Evolutionary conservation across 2,797 vertebrate species (phyloP).

Genomic region (Podargus strigoides): DNA sequence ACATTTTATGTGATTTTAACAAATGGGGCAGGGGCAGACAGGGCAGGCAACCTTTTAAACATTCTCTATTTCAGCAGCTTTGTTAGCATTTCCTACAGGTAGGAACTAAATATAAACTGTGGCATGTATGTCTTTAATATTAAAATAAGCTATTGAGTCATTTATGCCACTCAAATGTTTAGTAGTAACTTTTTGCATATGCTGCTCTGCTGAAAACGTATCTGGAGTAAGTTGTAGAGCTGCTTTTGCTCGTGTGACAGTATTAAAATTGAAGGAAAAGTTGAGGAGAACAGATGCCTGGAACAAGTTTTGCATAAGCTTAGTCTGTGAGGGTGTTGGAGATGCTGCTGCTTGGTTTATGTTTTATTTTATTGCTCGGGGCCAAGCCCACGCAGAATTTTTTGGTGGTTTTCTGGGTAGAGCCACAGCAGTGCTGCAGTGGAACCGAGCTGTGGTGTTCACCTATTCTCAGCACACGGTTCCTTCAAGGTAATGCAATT

Average conservation of each 20-base stretch:
- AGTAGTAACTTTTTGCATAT: conserved; percentile 24
- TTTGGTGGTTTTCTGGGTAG: not conserved
- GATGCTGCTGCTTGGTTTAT: not conserved
- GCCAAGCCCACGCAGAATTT: not conserved
- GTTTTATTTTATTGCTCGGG: not conserved
- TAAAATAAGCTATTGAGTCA: not conserved
- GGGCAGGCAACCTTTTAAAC: not conserved
- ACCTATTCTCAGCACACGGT: not conserved
- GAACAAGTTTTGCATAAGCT: not conserved
- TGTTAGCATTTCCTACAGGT: not conserved
- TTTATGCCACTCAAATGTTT: not conserved
- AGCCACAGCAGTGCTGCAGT: not conserved
- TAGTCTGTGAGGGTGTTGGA: not conserved
- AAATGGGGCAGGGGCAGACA: fast-evolving
- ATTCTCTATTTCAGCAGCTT: not conserved
- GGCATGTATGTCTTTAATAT: not conserved
- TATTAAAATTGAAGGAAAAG: conserved; percentile 4
- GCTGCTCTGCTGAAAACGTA: not conserved
- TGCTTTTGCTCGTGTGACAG: not conserved
- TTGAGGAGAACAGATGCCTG: conserved; percentile 46
- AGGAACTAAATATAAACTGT: not conserved
- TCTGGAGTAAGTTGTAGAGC: conserved; percentile 26
- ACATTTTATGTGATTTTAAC: not conserved
- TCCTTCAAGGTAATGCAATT: not conserved
- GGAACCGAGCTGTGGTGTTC: not conserved